These are phyloP conservation scores for Platycheirus rosarum DNA, from an alignment of 2,888 invertebrate species.

Conservation along the genomic window DNA sequence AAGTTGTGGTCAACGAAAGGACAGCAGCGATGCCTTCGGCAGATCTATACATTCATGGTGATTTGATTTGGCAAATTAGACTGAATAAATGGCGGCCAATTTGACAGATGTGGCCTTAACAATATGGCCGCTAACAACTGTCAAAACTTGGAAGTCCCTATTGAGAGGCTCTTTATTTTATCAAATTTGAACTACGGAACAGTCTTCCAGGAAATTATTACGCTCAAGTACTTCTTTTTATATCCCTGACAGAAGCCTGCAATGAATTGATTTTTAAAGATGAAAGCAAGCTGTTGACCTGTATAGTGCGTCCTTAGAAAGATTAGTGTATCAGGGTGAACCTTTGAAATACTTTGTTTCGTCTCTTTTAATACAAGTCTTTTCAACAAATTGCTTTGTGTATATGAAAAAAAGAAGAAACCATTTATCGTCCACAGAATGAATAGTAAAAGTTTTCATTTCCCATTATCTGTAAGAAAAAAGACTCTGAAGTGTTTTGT, in stretches of 20 bases:
- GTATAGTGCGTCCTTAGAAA: not conserved
- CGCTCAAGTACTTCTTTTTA: not conserved
- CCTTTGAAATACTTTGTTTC: not conserved
- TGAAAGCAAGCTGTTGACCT: not conserved
- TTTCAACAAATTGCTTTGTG: conserved; percentile 26
- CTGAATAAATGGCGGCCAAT: too few relatives aligned
- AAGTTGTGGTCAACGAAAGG: too few relatives aligned
- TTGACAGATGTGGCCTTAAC: too few relatives aligned
- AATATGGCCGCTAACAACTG: too few relatives aligned
- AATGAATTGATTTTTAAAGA: conserved; percentile 5
- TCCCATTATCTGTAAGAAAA: conserved; percentile 17
- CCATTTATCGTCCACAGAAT: conserved; percentile 8
- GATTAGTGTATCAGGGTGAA: conserved; percentile 8
- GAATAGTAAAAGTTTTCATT: conserved; percentile 35
- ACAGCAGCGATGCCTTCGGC: too few relatives aligned
- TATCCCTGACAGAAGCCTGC: not conserved
- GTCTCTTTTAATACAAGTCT: conserved; percentile 5
- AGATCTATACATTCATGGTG: too few relatives aligned
- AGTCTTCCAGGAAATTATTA: not conserved
- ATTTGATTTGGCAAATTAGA: too few relatives aligned
- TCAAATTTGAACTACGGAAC: too few relatives aligned
- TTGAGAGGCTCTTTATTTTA: too few relatives aligned
- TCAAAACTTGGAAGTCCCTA: too few relatives aligned
- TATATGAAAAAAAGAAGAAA: not conserved
- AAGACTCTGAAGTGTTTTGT: conserved; percentile 11